Percentiles rank a stretch among this genome's conserved stretches.
Conservation (phyloP, 1,140 invertebrate genomes). For the Lethocerus indicus region DNA sequence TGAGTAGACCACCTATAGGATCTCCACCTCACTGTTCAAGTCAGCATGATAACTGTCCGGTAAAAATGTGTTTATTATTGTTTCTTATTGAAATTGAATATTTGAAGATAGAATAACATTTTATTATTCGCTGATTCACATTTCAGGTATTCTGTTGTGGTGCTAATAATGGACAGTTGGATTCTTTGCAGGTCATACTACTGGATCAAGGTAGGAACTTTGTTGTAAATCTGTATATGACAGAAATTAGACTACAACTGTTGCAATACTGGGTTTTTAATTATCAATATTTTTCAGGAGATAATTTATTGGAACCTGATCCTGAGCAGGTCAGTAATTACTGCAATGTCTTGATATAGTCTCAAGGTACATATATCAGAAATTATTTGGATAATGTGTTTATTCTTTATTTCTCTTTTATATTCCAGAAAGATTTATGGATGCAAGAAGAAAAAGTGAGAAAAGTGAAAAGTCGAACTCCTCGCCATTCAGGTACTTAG, state of each 20-base stretch:
- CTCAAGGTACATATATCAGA: too few relatives aligned
- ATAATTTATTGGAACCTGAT: constrained; percentile 10
- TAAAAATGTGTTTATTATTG: neutral
- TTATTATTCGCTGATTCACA: neutral
- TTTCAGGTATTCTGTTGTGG: constrained; percentile 10
- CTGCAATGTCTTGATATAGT: neutral
- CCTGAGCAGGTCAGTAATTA: neutral
- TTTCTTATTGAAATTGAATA: neutral
- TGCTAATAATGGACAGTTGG: neutral
- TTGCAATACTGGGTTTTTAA: neutral
- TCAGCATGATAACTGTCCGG: constrained; percentile 5
- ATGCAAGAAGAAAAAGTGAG: neutral
- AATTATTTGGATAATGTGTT: too few relatives aligned
- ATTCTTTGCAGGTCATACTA: constrained; percentile 4
- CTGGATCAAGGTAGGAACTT: constrained; percentile 8
- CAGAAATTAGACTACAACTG: too few relatives aligned
- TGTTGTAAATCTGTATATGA: too few relatives aligned
- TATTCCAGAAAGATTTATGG: neutral
- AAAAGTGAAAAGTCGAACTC: constrained; percentile 1
- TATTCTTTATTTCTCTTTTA: neutral
- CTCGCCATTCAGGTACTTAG: constrained; percentile 7
- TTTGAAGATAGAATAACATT: neutral
- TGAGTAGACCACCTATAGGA: constrained; percentile 9
- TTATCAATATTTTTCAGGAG: neutral
- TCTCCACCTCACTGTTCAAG: constrained; percentile 9